Conservation (phyloP, 1,140 invertebrate species). For the Araneus ventricosus region DNA sequence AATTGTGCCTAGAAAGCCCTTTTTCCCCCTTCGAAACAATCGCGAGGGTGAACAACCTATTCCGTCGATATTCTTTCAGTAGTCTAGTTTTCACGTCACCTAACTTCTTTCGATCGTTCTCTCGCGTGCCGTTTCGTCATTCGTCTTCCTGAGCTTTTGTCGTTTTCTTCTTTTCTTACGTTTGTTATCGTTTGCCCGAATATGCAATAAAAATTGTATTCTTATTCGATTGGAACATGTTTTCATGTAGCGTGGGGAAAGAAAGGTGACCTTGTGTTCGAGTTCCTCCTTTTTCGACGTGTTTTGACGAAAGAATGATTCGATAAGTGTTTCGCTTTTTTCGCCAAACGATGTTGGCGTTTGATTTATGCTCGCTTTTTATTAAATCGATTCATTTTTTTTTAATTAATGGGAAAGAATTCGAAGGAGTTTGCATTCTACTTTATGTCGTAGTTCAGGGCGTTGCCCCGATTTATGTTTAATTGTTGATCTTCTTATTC, state of each 20-base stretch:
- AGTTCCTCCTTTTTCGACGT: not conserved
- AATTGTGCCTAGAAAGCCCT: not conserved
- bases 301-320: not conserved
- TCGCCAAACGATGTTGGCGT: not conserved
- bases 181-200: conserved; percentile 30
- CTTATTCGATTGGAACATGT: conserved; percentile 21
- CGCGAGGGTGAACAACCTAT: conserved; percentile 24
- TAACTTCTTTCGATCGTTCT: conserved; percentile 7
- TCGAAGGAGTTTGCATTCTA: not conserved
- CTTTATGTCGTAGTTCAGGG: not conserved
- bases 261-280: conserved; percentile 19
- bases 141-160: conserved; percentile 9
- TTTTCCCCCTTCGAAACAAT: not conserved
- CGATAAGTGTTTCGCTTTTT: not conserved
- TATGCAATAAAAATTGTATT: conserved; percentile 36
- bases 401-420: not conserved
- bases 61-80: conserved; percentile 29
- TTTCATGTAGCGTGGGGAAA: not conserved
- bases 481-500: not conserved
- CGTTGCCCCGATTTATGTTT: not conserved
- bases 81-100: conserved; percentile 24
- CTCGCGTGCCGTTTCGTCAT: conserved; percentile 19
- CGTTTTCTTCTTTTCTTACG: conserved; percentile 3
- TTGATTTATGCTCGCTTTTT: conserved; percentile 13
- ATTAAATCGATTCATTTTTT: not conserved